These are phyloP conservation scores for Phalacrocorax carbo DNA, from an alignment of 2,113 vertebrate species.

Conservation along the genomic window DNA sequence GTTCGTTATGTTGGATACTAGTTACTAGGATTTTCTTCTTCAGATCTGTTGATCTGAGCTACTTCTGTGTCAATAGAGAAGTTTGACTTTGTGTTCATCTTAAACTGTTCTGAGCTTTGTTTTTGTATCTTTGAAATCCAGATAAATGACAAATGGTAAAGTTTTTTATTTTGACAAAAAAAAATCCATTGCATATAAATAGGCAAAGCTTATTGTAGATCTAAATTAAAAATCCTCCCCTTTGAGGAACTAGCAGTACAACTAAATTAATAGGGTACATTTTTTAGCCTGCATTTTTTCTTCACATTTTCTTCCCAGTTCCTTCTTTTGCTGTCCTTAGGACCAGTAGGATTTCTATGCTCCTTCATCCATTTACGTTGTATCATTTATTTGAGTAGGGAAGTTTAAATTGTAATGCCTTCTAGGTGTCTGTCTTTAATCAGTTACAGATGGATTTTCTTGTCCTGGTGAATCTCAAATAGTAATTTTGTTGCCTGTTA, in stretches of 20 bases:
- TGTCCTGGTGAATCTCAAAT: not conserved
- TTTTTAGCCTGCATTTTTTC: not conserved
- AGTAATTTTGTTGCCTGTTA: not conserved
- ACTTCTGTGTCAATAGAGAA: not conserved
- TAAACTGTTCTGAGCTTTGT: not conserved
- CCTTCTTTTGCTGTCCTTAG: not conserved
- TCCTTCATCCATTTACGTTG: not conserved
- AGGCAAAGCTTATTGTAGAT: not conserved
- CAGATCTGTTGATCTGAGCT: not conserved
- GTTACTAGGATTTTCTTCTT: not conserved
- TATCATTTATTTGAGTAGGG: not conserved
- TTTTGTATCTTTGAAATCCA: not conserved
- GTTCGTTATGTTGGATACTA: not conserved
- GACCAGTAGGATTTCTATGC: not conserved
- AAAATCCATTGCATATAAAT: not conserved
- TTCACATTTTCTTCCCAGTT: not conserved
- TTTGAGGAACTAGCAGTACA: not conserved
- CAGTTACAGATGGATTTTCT: slow-evolving; percentile 1
- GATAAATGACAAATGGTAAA: not conserved
- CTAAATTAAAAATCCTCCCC: not conserved
- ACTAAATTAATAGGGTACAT: not conserved
- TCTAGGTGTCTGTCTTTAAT: not conserved
- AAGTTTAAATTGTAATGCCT: not conserved
- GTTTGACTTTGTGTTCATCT: not conserved
- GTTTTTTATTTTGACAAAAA: not conserved